Conservation (phyloP, 2,888 invertebrate species). For the Ectemnius cavifrons region DNA sequence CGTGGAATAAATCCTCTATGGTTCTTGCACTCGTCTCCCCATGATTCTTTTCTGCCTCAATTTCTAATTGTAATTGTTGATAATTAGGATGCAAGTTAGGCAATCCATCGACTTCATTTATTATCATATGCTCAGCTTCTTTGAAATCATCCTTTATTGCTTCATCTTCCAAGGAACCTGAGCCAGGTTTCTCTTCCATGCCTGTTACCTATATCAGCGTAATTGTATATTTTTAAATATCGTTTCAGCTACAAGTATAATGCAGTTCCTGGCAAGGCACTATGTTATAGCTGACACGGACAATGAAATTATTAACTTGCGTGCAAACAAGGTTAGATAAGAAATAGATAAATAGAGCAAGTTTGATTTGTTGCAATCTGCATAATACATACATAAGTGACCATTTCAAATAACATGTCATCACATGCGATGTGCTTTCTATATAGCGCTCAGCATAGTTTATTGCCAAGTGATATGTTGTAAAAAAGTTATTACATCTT, state of each 20-base stretch:
- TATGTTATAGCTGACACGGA: too few species aligned
- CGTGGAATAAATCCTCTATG: constrained; percentile 85
- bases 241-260: neutral
- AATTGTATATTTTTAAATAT: constrained; percentile 8
- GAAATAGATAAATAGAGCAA: neutral
- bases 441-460: constrained; percentile 4
- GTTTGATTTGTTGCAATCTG: constrained; percentile 2
- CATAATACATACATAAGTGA: neutral
- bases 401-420: constrained; percentile 19
- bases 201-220: constrained; percentile 43
- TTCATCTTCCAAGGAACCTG: constrained; percentile 61
- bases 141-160: constrained; percentile 57
- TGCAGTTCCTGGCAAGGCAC: too few species aligned
- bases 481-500: constrained; percentile 11
- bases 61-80: constrained; percentile 83
- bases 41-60: constrained; percentile 64
- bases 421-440: constrained; percentile 16
- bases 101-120: constrained; percentile 91
- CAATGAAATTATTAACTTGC: too few species aligned
- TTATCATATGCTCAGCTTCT: constrained; percentile 85
- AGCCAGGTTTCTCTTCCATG: constrained; percentile 69
- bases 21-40: constrained; percentile 69
- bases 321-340: too few species aligned
- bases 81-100: constrained; percentile 91
- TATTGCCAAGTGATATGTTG: neutral